phyloP scores from a whole-genome alignment of 1,140 invertebrate genomes.

The Brachionus calyciflorus region DNA sequence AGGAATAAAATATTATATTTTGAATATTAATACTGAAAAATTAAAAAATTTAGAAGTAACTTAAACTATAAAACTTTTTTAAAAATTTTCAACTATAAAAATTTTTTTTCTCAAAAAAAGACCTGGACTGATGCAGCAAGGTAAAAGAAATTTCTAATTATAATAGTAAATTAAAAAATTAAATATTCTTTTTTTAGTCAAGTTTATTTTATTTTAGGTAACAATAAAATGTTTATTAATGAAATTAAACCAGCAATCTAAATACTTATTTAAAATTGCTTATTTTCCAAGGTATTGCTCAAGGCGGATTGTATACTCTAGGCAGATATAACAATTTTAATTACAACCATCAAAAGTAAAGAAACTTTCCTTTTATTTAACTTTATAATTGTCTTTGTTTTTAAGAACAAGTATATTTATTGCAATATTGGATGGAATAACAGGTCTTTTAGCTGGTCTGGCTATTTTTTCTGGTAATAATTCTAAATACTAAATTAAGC shows the following conservation, averaged over 20 bases:
- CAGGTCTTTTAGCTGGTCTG: slow-evolving; percentile 53
- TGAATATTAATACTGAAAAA: slow-evolving; percentile 16
- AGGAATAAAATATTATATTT: slow-evolving; percentile 45
- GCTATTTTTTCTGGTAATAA: slow-evolving; percentile 51
- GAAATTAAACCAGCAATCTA: background rate
- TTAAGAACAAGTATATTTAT: slow-evolving; percentile 32
- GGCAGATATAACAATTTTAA: slow-evolving; percentile 30
- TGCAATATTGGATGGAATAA: slow-evolving; percentile 63
- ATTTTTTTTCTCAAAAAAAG: slow-evolving; percentile 1
- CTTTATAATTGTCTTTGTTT: background rate
- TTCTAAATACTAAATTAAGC: too few relatives aligned
- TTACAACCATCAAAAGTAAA: slow-evolving; percentile 44
- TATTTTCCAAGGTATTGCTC: background rate
- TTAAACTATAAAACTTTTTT: background rate
- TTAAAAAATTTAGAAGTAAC: background rate
- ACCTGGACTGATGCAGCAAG: slow-evolving; percentile 44
- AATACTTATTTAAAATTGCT: background rate
- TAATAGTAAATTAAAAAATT: background rate
- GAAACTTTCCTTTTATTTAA: background rate
- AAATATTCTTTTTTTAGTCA: background rate
- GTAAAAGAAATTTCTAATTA: background rate
- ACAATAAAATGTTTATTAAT: background rate
- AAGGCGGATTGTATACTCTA: slow-evolving; percentile 42
- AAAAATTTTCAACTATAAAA: background rate
- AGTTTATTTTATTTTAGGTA: slow-evolving; percentile 34